phyloP scores from a whole-genome alignment of 2,797 vertebrate genomes.

The Pristis pectinata region DNA sequence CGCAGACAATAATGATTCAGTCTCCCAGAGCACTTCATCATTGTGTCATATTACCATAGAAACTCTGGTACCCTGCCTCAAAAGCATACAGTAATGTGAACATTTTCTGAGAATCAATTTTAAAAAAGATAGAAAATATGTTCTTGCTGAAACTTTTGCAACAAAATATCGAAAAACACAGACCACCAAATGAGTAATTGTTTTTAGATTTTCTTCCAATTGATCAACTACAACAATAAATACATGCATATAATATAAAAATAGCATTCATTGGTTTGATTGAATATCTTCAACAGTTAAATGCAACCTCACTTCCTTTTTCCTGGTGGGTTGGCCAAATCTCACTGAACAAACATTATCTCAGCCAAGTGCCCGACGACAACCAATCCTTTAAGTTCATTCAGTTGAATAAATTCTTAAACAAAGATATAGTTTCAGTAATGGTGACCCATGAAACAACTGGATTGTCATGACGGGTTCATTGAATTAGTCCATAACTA shows the following conservation, averaged over 20 bases:
- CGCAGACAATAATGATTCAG: not conserved
- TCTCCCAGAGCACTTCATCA: slow-evolving; percentile 12
- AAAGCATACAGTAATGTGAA: not conserved
- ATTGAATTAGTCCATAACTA: too few species aligned
- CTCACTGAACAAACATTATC: not conserved
- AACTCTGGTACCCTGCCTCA: not conserved
- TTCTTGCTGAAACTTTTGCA: not conserved
- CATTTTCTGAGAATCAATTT: not conserved
- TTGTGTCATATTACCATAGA: not conserved
- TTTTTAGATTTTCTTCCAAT: not conserved
- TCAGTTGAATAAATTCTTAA: too few species aligned
- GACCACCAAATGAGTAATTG: not conserved
- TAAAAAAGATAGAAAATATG: not conserved
- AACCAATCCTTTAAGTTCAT: too few species aligned
- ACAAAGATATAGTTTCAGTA: too few species aligned
- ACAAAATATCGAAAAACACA: not conserved
- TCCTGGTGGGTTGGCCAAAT: not conserved
- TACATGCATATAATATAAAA: not conserved
- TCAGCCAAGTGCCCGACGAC: not conserved
- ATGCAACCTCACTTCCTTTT: not conserved
- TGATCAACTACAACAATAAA: not conserved
- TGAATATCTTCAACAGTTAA: not conserved
- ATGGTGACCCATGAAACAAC: too few species aligned
- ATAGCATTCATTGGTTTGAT: not conserved
- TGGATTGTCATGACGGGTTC: too few species aligned